These are phyloP conservation scores for Drosophila nr. perissopoda DNA, from an alignment of 2,888 invertebrate species.

Conservation along the genomic window DNA sequence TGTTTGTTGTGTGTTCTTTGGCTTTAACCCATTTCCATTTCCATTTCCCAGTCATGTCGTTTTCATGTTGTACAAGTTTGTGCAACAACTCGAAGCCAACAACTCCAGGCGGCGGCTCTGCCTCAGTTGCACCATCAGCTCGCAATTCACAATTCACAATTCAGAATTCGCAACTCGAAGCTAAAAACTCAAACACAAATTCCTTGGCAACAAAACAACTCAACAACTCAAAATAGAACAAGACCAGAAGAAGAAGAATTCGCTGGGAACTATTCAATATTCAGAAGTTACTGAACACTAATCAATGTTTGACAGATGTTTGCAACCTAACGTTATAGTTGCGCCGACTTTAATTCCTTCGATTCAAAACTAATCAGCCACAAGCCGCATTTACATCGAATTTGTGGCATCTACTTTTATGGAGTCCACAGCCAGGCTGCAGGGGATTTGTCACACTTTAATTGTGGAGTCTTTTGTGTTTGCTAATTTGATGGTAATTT, in stretches of 20 bases:
- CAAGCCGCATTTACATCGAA: neutral
- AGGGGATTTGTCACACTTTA: neutral
- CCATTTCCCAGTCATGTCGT: conserved; percentile 58
- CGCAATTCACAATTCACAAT: neutral
- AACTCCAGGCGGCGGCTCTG: conserved; percentile 38
- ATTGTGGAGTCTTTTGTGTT: neutral
- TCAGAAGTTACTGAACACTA: neutral
- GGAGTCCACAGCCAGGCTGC: neutral
- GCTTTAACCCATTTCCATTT: conserved; percentile 41
- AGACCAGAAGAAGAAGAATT: too few relatives aligned
- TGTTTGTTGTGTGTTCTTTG: conserved; percentile 27
- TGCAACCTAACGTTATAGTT: neutral
- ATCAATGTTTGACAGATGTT: neutral
- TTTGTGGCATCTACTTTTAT: neutral
- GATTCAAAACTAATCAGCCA: neutral
- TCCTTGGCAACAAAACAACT: conserved; percentile 18
- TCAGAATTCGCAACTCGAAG: conserved; percentile 17
- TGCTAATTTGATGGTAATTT: neutral
- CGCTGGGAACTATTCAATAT: neutral
- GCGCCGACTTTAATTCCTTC: neutral
- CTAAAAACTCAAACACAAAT: conserved; percentile 57
- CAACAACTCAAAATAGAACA: neutral
- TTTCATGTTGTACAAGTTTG: conserved; percentile 73
- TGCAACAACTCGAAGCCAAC: conserved; percentile 67
- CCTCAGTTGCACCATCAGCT: conserved; percentile 17